Conservation (phyloP, 2,113 vertebrate species). For the Ptilorrhoa leucosticta region DNA sequence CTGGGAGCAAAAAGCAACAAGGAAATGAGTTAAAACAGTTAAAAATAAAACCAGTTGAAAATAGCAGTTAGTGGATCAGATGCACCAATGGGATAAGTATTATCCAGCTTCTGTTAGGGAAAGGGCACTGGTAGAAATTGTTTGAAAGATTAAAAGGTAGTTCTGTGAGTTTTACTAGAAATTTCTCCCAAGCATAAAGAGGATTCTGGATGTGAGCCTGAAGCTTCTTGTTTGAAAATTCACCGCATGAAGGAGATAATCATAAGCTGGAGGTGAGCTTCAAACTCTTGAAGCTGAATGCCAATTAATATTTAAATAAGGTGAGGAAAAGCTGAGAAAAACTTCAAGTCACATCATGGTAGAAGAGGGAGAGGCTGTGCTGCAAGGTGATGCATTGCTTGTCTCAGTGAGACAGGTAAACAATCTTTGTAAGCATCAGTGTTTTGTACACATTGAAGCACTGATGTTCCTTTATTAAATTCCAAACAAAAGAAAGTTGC, state of each 20-base stretch:
- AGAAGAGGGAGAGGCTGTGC: background rate
- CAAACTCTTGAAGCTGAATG: background rate
- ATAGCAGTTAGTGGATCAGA: background rate
- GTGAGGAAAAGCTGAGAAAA: background rate
- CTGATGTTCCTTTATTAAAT: background rate
- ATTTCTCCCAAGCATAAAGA: background rate
- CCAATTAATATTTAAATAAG: background rate
- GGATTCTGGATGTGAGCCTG: background rate
- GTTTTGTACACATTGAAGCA: fast-evolving
- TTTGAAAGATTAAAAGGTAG: background rate
- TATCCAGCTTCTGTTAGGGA: background rate
- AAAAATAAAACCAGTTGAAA: too few relatives aligned
- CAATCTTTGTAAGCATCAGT: background rate
- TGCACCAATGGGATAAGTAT: background rate
- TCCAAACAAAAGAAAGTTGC: background rate
- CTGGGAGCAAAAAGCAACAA: background rate
- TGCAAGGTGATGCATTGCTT: background rate
- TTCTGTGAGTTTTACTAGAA: background rate
- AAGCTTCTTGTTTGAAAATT: background rate
- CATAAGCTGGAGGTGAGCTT: background rate
- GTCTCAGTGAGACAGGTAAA: background rate
- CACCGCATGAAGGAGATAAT: background rate
- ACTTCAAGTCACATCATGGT: fast-evolving
- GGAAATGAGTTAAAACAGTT: too few relatives aligned
- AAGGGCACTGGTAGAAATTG: fast-evolving